Conservation (phyloP, 2,113 vertebrate species). For the Mohoua ochrocephala region DNA sequence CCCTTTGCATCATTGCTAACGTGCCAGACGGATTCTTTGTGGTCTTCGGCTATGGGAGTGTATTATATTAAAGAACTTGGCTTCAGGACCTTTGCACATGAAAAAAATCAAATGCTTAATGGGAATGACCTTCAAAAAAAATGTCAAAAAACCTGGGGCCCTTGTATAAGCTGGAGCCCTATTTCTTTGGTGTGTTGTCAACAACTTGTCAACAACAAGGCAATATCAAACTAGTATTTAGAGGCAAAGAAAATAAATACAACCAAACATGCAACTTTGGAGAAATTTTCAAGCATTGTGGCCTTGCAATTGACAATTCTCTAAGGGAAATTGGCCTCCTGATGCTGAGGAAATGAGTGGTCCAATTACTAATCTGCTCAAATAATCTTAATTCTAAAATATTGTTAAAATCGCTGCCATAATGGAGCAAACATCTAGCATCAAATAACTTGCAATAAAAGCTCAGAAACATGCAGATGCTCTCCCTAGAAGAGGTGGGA, state of each 20-base stretch:
- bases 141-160: not conserved
- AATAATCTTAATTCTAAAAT: not conserved
- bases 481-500: not conserved
- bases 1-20: not conserved
- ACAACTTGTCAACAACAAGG: not conserved
- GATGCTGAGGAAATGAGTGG: not conserved
- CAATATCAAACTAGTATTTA: not conserved
- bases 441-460: not conserved
- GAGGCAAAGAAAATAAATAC: not conserved
- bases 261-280: not conserved
- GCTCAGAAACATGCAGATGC: not conserved
- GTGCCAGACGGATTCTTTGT: not conserved
- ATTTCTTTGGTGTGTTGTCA: not conserved
- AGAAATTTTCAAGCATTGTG: not conserved
- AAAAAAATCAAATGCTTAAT: not conserved
- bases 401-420: not conserved
- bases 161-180: not conserved
- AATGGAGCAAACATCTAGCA: not conserved
- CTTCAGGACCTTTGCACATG: not conserved
- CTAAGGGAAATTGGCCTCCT: not conserved
- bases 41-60: not conserved
- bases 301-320: not conserved
- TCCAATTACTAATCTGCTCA: not conserved
- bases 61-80: not conserved
- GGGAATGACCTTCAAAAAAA: not conserved